Percentiles rank a stretch among this genome's conserved stretches.
phyloP scores from a whole-genome alignment of 2,797 vertebrate genomes.

The Hybognathus amarus region DNA sequence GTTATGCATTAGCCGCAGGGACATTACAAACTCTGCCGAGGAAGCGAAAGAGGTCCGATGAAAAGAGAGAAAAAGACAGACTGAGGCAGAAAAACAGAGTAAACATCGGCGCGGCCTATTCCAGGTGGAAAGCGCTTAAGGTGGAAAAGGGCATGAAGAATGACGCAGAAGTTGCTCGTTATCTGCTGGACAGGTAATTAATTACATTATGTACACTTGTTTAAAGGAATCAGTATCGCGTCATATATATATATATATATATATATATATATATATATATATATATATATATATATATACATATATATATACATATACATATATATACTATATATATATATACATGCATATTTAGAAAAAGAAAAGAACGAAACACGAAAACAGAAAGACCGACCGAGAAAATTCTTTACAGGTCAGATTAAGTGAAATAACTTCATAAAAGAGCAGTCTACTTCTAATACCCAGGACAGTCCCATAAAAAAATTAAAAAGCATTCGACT shows the following conservation, averaged over 20 bases:
- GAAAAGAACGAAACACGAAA: too few relatives aligned
- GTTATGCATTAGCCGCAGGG: slow-evolving; percentile 14
- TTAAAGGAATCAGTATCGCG: neutral
- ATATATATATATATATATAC: too few relatives aligned
- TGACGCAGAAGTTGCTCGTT: slow-evolving; percentile 19
- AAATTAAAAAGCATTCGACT: too few relatives aligned
- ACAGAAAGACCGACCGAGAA: too few relatives aligned
- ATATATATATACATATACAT: too few relatives aligned
- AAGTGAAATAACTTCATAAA: too few relatives aligned
- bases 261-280: too few relatives aligned
- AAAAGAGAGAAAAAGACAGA: neutral
- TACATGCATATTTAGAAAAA: too few relatives aligned
- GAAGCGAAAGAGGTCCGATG: neutral
- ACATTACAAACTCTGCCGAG: neutral
- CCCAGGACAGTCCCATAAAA: too few relatives aligned
- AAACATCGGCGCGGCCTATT: slow-evolving; percentile 16
- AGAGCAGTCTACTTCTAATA: too few relatives aligned
- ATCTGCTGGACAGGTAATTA: slow-evolving; percentile 24
- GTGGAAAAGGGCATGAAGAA: slow-evolving; percentile 10
- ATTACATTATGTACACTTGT: neutral
- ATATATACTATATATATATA: too few relatives aligned
- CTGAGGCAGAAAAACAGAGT: slow-evolving; percentile 16
- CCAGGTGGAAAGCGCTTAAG: slow-evolving; percentile 28
- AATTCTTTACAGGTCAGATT: neutral
- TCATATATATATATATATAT: too few relatives aligned